Conservation (phyloP, 2,113 vertebrate genomes). For the Macrotis lagotis region DNA sequence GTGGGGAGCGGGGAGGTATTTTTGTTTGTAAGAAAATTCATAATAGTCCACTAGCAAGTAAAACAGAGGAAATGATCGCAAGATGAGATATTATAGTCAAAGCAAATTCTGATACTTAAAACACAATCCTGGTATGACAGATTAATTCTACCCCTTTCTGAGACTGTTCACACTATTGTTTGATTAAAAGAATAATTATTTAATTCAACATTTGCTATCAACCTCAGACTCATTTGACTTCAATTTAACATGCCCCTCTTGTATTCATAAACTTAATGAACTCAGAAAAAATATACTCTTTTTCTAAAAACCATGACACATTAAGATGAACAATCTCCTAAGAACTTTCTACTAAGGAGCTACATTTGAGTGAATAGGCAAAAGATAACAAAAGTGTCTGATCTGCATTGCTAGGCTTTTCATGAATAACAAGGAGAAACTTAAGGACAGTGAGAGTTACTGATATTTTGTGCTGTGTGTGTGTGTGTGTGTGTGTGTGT, state of each 20-base stretch:
- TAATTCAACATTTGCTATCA: neutral
- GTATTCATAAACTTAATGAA: neutral
- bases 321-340: neutral
- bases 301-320: neutral
- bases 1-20: too few relatives aligned
- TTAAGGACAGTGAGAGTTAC: neutral
- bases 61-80: neutral
- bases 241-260: neutral
- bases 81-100: neutral
- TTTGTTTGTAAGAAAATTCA: neutral
- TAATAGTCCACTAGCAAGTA: neutral
- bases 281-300: neutral
- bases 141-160: neutral
- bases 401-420: neutral
- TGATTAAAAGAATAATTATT: neutral
- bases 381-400: neutral
- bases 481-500: neutral
- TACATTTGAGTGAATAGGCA: neutral
- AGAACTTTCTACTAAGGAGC: neutral
- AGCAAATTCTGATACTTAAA: neutral
- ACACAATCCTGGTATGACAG: neutral
- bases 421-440: neutral
- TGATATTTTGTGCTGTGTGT: neutral
- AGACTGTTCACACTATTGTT: neutral
- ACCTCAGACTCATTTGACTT: neutral